Evolutionary conservation across 2,113 vertebrate genomes (phyloP).

Genomic region (Vulpes vulpes): DNA sequence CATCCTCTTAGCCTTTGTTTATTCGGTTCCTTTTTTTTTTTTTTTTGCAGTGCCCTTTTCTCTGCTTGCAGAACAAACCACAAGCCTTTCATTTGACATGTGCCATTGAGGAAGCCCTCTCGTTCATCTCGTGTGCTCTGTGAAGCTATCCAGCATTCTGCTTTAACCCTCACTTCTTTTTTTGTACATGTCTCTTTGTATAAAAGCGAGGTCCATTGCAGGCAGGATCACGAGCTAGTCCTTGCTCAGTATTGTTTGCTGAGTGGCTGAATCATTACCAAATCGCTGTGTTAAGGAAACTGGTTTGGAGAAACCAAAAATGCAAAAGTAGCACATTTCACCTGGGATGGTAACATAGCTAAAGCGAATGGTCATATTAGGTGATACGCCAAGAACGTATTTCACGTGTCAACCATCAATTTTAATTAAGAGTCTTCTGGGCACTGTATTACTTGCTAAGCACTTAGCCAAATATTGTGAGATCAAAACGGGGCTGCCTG

Average conservation of each 20-base stretch:
- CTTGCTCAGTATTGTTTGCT: background rate
- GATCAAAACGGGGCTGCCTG: background rate
- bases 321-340: background rate
- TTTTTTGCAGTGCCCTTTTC: background rate
- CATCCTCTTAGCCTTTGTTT: background rate
- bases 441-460: background rate
- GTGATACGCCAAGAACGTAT: background rate
- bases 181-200: background rate
- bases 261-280: background rate
- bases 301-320: conserved; percentile 38
- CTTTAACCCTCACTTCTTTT: background rate
- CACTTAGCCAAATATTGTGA: background rate
- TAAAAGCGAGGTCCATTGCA: background rate
- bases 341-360: background rate
- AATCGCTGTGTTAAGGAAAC: background rate
- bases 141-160: no score
- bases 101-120: background rate
- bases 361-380: background rate
- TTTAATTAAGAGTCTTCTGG: background rate
- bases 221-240: background rate
- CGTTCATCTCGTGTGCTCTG: no score
- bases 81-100: background rate
- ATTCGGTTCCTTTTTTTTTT: background rate
- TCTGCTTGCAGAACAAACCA: background rate
- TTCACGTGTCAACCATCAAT: background rate